Evolutionary conservation across 2,797 vertebrate genomes (phyloP).

Genomic region (Okamejei kenojei): DNA sequence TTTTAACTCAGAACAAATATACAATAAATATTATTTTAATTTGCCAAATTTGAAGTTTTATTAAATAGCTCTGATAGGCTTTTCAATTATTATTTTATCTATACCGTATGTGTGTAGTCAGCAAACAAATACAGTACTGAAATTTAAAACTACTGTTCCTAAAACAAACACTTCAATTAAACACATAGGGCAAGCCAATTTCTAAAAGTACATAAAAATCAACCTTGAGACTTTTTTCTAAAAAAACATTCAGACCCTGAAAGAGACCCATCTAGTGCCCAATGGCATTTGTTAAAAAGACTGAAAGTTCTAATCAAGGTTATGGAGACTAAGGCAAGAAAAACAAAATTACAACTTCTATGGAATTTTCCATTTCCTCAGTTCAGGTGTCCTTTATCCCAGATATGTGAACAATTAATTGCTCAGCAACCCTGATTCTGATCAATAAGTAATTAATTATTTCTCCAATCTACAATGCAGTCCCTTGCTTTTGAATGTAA

Average conservation of each 20-base stretch:
- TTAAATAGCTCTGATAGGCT: not conserved
- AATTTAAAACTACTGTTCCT: constrained; percentile 24
- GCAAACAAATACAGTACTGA: constrained; percentile 19
- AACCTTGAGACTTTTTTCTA: constrained; percentile 18
- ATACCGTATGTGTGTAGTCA: constrained; percentile 4
- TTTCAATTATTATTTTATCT: constrained; percentile 25
- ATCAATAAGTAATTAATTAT: constrained; percentile 37
- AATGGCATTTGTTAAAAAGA: constrained; percentile 5
- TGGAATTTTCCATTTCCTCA: not conserved
- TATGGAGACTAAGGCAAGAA: not conserved
- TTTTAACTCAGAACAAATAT: not conserved
- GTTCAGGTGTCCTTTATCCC: constrained; percentile 30
- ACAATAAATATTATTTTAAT: not conserved
- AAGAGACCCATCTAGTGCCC: constrained; percentile 16
- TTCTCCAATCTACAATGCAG: not conserved
- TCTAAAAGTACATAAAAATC: constrained; percentile 32
- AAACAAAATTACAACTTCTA: not conserved
- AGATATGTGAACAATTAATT: constrained; percentile 3
- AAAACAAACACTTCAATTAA: constrained; percentile 37
- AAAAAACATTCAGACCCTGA: not conserved
- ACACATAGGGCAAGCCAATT: constrained; percentile 2
- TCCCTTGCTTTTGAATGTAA: not conserved
- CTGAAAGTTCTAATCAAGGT: constrained; percentile 17
- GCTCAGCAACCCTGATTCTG: constrained; percentile 19
- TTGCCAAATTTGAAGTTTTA: not conserved